Evolutionary conservation across 2,888 invertebrate genomes (phyloP), one percentile per base, ranked within the genome.

Genomic region (Carpatolechia fugitivella): DNA sequence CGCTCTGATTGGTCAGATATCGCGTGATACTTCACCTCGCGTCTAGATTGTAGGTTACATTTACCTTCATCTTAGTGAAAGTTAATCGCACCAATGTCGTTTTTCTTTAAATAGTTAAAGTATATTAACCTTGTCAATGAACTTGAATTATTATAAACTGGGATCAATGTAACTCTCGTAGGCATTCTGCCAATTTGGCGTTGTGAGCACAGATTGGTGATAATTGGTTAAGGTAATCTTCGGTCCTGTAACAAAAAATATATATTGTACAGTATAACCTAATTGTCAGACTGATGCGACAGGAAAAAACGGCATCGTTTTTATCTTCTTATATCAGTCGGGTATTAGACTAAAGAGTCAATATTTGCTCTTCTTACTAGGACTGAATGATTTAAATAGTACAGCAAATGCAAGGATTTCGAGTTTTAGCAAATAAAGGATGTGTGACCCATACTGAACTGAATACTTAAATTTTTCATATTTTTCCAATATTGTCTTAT

Each of bases 151-250:
- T 57, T 69, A 64, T 56, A 65, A 61, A 60, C 60, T 57, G 64
- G 63, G 64, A 65, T 61, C 56, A 54, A 52, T 60, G 65, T 63
- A 69, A 62, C 66, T 56, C 62, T 56, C 62, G 62, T 29, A 68
- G 68, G 70, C 74, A 68, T 62, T 69, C 75, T 79, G 80, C 78
- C 82, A 75, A 76, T 64, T 78, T 74, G 78, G 72, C 76, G 63
- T 65, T 57, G 58, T 62, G 62, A 65, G 62, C 67, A 64, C 61
- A 67, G 66, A 70, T 65, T 60, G 61, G 61, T 61, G 56, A 58
- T 33, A 41, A 41, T 41, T 69, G 73, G 75, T 76, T 77, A 73
- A 76, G 79, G 76, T 76, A 67, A 66, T 53, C 57, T 48, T 58
- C 54, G 55, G 59, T 57, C 52, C 52, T 56, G 60, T 61, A 56